Evolutionary conservation across 2,113 vertebrate genomes (phyloP).

Genomic region (Cardinalis cardinalis): DNA sequence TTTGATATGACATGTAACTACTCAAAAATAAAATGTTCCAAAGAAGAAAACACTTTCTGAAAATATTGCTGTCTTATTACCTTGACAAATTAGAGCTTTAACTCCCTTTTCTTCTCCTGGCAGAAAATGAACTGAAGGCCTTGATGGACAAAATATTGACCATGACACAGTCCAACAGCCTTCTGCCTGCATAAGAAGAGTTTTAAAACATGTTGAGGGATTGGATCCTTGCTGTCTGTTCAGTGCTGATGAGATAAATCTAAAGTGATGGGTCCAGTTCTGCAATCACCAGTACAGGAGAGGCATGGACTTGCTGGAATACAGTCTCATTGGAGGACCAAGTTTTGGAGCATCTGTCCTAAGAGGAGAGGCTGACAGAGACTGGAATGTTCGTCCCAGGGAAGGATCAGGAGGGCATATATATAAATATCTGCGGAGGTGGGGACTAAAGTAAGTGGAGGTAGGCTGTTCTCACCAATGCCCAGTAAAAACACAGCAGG

Average conservation of each 20-base stretch:
- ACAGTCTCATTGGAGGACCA: not conserved
- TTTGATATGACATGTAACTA: not conserved
- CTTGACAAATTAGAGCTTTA: not conserved
- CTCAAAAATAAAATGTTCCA: not conserved
- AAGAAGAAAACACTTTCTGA: not conserved
- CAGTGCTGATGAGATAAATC: not conserved
- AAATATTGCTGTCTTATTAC: not conserved
- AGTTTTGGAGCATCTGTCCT: not conserved
- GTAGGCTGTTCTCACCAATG: not conserved
- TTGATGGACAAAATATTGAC: not conserved
- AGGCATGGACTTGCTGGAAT: not conserved
- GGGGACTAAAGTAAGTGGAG: not conserved
- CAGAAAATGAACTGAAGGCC: not conserved
- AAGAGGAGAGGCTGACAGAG: not conserved
- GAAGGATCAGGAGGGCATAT: not conserved
- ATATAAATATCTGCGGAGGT: not conserved
- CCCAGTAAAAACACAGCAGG: not conserved
- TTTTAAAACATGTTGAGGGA: fast-evolving
- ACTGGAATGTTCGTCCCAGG: not conserved
- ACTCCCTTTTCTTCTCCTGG: not conserved
- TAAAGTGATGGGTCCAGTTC: not conserved
- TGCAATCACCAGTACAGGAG: not conserved
- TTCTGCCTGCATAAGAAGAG: not conserved
- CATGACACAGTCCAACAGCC: not conserved
- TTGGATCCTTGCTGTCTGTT: not conserved